Percentiles rank a stretch among this genome's conserved stretches.
phyloP scores from a whole-genome alignment of 2,113 vertebrate genomes.

The Percopsis transmontana region DNA sequence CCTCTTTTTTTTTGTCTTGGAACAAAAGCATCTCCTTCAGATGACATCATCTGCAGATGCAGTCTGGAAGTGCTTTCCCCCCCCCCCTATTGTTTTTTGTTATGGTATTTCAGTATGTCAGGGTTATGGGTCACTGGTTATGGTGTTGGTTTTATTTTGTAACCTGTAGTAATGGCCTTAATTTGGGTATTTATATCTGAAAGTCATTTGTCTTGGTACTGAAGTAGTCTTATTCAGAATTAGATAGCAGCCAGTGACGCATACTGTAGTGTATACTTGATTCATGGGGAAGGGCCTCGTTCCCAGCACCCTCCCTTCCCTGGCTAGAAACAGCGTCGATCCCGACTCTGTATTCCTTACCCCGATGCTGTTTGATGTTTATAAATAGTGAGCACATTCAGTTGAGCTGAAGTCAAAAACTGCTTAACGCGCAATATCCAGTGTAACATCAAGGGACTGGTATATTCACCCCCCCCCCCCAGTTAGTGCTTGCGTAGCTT shows the following conservation, averaged over 20 bases:
- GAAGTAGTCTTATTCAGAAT: neutral
- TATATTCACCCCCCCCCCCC: neutral
- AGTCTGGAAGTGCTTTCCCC: conserved; percentile 22
- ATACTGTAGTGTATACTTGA: neutral
- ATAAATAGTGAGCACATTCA: conserved; percentile 28
- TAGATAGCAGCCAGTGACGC: neutral
- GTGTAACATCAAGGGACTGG: neutral
- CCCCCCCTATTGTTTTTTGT: neutral
- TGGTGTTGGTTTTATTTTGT: neutral
- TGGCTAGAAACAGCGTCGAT: neutral
- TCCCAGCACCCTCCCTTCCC: no score
- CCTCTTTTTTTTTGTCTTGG: conserved; percentile 33
- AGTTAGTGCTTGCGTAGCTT: neutral
- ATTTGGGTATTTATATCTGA: neutral
- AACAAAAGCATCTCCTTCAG: conserved; percentile 37
- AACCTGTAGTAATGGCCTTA: neutral
- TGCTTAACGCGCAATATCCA: conserved; percentile 8
- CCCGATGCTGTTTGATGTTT: conserved; percentile 10
- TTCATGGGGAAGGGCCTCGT: no score
- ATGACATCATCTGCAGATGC: conserved; percentile 36
- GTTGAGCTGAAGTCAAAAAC: conserved; percentile 6
- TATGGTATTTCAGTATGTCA: neutral
- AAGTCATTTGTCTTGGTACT: neutral
- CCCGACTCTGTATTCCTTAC: conserved; percentile 15
- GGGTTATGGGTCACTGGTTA: neutral